These are phyloP conservation scores for Fistularia tabacaria DNA, from an alignment of 2,797 vertebrate genomes.

Conservation along the genomic window DNA sequence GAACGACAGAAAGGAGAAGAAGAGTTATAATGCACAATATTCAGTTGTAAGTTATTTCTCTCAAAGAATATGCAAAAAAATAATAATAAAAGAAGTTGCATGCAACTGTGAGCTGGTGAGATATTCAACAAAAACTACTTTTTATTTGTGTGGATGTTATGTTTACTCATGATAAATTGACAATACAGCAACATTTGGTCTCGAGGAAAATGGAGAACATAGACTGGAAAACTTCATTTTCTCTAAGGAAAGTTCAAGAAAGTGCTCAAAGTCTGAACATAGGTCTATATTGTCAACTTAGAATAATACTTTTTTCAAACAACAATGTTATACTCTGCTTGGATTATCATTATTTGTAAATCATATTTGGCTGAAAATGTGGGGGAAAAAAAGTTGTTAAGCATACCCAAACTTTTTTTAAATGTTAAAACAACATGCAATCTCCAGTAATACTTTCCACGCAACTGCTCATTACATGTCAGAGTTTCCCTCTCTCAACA, in stretches of 20 bases:
- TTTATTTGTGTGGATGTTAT: no score
- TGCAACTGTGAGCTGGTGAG: no score
- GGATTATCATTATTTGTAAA: background rate
- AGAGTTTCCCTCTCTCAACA: constrained; percentile 28
- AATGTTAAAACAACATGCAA: constrained; percentile 9
- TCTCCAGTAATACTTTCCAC: constrained; percentile 8
- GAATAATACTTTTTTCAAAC: background rate
- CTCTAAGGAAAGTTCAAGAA: background rate
- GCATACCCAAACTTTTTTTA: constrained; percentile 12
- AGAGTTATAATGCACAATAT: no score
- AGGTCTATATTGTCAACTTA: constrained; percentile 2
- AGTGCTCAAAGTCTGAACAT: constrained; percentile 7
- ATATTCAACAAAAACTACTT: no score
- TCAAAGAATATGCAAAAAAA: no score
- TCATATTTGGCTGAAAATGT: constrained; percentile 3
- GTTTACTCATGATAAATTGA: no score
- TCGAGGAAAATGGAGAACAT: background rate
- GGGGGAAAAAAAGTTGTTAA: constrained; percentile 21
- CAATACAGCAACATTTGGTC: constrained; percentile 37
- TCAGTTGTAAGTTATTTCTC: no score
- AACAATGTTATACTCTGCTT: background rate
- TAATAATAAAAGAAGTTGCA: no score
- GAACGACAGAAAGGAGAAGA: no score
- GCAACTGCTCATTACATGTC: constrained; percentile 1
- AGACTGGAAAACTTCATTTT: background rate